phyloP scores from a whole-genome alignment of 2,888 invertebrate species.

The Heliothis peltigera region DNA sequence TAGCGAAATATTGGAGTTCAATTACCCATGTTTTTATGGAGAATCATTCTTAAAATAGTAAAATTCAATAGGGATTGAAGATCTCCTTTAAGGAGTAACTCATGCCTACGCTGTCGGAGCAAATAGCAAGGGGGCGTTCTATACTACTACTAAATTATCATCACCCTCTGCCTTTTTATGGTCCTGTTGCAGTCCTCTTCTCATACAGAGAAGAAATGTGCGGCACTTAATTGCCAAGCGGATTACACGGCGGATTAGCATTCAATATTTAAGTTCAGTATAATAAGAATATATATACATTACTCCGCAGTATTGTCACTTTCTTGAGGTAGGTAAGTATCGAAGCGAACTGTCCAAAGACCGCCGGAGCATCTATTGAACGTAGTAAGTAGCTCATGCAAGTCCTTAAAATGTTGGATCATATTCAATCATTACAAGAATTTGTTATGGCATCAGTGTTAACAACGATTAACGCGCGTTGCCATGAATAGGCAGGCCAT shows the following conservation, averaged over 20 bases:
- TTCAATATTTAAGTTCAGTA: too few relatives aligned
- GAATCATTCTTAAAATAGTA: not conserved
- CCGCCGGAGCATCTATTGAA: too few relatives aligned
- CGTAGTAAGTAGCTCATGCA: too few relatives aligned
- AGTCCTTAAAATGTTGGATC: slow-evolving; percentile 7
- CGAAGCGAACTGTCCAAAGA: not conserved
- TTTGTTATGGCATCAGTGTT: slow-evolving; percentile 8
- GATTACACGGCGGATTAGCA: too few relatives aligned
- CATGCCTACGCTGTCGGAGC: not conserved
- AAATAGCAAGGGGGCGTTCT: not conserved
- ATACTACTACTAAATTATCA: too few relatives aligned
- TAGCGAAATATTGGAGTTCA: not conserved
- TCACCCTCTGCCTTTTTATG: too few relatives aligned
- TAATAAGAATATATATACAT: too few relatives aligned
- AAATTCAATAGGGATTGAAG: not conserved
- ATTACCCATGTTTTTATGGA: not conserved
- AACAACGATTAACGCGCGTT: slow-evolving; percentile 24
- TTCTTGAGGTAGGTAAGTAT: not conserved
- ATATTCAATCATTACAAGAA: slow-evolving; percentile 26
- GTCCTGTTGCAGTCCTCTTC: too few relatives aligned
- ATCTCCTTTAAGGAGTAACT: too few relatives aligned
- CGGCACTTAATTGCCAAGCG: too few relatives aligned
- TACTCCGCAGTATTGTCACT: too few relatives aligned
- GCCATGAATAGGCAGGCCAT: slow-evolving; percentile 36
- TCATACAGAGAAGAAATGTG: too few relatives aligned